A percentile compares a stretch with the other conserved stretches of the same genome.
These are phyloP conservation scores for Limenitis camilla DNA, from an alignment of 2,888 invertebrate genomes.

Conservation along the genomic window DNA sequence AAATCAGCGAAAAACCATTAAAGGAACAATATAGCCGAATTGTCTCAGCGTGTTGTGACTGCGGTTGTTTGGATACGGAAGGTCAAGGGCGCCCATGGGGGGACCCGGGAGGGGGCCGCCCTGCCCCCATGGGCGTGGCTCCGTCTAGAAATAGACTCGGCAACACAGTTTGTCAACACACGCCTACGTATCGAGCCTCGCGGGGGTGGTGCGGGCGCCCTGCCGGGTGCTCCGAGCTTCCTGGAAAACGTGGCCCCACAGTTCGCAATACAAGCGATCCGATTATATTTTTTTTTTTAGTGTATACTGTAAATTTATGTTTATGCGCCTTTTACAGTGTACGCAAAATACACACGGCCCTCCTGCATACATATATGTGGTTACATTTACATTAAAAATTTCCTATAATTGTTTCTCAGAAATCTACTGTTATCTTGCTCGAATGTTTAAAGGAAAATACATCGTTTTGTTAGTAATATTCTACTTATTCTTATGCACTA, in stretches of 20 bases:
- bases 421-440: too few species aligned
- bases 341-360: too few species aligned
- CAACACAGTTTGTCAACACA: conserved; percentile 70
- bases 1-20: conserved; percentile 13
- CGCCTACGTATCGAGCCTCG: conserved; percentile 55
- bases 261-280: too few species aligned
- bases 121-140: conserved; percentile 30
- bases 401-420: too few species aligned
- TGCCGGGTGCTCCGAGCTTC: conserved; percentile 1
- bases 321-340: too few species aligned
- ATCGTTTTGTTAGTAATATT: too few species aligned
- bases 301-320: too few species aligned
- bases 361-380: too few species aligned
- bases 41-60: conserved; percentile 58
- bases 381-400: too few species aligned
- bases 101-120: conserved; percentile 25
- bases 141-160: conserved; percentile 56
- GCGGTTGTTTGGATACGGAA: conserved; percentile 69
- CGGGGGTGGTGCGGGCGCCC: conserved; percentile 21
- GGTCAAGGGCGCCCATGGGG: conserved; percentile 60
- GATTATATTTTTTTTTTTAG: too few species aligned
- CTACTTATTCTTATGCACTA: too few species aligned
- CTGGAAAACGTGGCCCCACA: neutral
- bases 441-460: too few species aligned
- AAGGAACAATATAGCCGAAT: conserved; percentile 38